Percentiles rank a stretch among this genome's conserved stretches.
Evolutionary conservation across 2,797 vertebrate genomes (phyloP).

Genomic region (Triplophysa yarkandensis): DNA sequence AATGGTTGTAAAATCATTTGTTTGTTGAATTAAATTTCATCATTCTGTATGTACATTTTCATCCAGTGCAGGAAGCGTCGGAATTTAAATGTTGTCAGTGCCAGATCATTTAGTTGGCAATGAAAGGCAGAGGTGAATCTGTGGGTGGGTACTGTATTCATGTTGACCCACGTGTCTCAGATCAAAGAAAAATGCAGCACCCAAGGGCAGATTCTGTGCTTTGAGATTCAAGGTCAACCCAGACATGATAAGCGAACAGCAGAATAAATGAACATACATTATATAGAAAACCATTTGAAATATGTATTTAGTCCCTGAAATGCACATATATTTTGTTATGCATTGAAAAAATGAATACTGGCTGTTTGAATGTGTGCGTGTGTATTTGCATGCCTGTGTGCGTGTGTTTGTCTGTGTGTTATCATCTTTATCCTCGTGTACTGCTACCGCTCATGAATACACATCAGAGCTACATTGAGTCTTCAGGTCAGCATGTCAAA

Average conservation of each 20-base stretch:
- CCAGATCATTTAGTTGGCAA: background rate
- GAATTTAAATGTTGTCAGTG: background rate
- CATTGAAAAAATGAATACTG: background rate
- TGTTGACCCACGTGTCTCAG: constrained; percentile 13
- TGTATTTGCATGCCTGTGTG: constrained; percentile 1
- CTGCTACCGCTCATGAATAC: constrained; percentile 67
- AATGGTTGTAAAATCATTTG: too few species aligned
- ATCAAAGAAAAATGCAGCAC: constrained; percentile 14
- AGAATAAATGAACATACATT: background rate
- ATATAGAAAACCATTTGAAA: background rate
- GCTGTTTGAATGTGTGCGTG: constrained; percentile 9
- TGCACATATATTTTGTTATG: background rate
- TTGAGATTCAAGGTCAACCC: constrained; percentile 6
- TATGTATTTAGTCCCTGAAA: background rate
- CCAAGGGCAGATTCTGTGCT: constrained; percentile 8
- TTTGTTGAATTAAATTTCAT: too few species aligned
- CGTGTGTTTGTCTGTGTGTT: background rate
- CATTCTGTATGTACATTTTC: too few species aligned
- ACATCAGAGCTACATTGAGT: constrained; percentile 58
- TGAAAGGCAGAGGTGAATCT: constrained; percentile 13
- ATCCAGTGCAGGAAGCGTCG: too few species aligned
- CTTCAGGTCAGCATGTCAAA: constrained; percentile 58
- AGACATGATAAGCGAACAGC: background rate
- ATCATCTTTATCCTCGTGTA: constrained; percentile 33
- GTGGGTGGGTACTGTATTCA: constrained; percentile 31